phyloP scores from a whole-genome alignment of 2,888 invertebrate genomes.

The Eremobia ochroleuca region DNA sequence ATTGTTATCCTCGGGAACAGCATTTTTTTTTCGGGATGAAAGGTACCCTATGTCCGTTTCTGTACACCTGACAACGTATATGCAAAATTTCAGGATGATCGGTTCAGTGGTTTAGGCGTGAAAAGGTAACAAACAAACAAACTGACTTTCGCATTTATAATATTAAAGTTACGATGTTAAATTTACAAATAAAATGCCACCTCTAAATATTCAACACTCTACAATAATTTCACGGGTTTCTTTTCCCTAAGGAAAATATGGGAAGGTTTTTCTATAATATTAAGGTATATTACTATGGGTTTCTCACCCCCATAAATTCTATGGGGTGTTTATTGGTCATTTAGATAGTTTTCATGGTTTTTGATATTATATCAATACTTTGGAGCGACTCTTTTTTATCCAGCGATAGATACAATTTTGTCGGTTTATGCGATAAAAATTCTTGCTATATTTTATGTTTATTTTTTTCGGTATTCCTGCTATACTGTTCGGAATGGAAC shows the following conservation, averaged over 20 bases:
- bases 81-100: too few relatives aligned
- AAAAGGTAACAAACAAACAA: too few relatives aligned
- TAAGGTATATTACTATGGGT: constrained; percentile 60
- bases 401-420: background rate
- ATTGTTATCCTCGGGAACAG: too few relatives aligned
- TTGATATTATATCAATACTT: constrained; percentile 32
- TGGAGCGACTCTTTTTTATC: background rate
- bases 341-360: constrained; percentile 57
- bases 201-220: constrained; percentile 45
- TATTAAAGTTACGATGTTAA: too few relatives aligned
- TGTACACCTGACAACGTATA: too few relatives aligned
- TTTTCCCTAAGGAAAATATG: constrained; percentile 41
- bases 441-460: background rate
- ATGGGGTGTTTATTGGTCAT: constrained; percentile 60
- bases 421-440: constrained; percentile 1
- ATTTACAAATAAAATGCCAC: background rate
- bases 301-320: constrained; percentile 57
- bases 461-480: background rate
- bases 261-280: constrained; percentile 62
- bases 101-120: too few relatives aligned
- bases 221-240: constrained; percentile 34
- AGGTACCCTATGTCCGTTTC: too few relatives aligned
- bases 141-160: too few relatives aligned
- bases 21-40: too few relatives aligned
- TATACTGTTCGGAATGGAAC: background rate